These are phyloP conservation scores for Pecten maximus DNA, from an alignment of 2,888 invertebrate genomes.

Conservation along the genomic window DNA sequence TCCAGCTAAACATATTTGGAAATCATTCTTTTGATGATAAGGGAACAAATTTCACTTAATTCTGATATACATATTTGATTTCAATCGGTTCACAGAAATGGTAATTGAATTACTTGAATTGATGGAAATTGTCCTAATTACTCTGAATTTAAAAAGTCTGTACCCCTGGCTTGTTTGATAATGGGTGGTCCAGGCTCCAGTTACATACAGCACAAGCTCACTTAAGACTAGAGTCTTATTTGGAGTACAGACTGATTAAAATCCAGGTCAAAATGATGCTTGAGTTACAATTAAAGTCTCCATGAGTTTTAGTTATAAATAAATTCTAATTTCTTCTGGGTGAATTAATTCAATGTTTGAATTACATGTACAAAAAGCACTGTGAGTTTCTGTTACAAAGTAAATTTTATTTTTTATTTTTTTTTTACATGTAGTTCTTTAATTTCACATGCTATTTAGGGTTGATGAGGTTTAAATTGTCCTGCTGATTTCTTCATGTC, in stretches of 20 bases:
- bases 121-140: conserved; percentile 2
- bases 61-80: conserved; percentile 6
- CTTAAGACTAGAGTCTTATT: background rate
- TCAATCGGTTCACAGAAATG: background rate
- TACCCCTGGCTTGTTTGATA: background rate
- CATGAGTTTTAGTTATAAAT: background rate
- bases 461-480: background rate
- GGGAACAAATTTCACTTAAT: background rate
- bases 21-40: background rate
- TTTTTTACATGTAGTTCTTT: background rate
- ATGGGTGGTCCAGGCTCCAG: background rate
- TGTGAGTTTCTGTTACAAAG: background rate
- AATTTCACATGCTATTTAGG: background rate
- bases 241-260: background rate
- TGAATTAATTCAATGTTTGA: background rate
- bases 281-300: background rate
- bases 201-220: background rate
- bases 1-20: background rate
- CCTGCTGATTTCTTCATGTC: background rate
- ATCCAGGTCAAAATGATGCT: conserved; percentile 6
- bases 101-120: background rate
- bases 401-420: background rate
- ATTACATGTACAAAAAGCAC: too few relatives aligned
- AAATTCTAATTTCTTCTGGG: background rate
- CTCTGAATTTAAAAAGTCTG: background rate